These are phyloP conservation scores for Syngnathus floridae DNA, from an alignment of 2,113 vertebrate genomes.

Conservation along the genomic window DNA sequence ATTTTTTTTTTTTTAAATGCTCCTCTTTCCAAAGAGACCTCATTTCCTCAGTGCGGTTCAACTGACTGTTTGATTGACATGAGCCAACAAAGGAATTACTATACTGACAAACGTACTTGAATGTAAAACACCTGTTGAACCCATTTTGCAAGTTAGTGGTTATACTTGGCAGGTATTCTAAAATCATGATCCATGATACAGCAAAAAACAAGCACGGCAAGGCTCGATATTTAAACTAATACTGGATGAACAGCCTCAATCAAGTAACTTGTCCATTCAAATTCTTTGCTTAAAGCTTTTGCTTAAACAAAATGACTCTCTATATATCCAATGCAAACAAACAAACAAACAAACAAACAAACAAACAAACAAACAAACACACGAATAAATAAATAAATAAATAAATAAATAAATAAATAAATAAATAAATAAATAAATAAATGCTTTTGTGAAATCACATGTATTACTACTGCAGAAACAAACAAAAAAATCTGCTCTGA, in stretches of 20 bases:
- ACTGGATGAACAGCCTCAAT: no score
- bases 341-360: background rate
- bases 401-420: no score
- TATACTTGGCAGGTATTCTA: background rate
- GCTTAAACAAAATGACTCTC: no score
- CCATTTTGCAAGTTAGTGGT: background rate
- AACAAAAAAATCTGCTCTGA: slow-evolving; percentile 40
- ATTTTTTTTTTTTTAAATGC: background rate
- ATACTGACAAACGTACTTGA: background rate
- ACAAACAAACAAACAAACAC: slow-evolving; percentile 20
- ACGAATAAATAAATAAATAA: no score
- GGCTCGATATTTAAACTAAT: no score
- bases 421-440: no score
- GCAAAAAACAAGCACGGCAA: no score
- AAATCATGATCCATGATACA: no score
- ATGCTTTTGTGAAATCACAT: slow-evolving; percentile 45
- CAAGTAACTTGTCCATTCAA: slow-evolving; percentile 47
- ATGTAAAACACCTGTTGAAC: background rate
- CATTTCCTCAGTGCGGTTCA: no score
- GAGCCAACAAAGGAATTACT: background rate
- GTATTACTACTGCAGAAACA: slow-evolving; percentile 23
- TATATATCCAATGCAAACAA: no score
- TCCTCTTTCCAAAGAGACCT: background rate
- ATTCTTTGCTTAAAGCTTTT: slow-evolving; percentile 19
- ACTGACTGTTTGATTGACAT: background rate